Conservation (phyloP, 2,888 invertebrate genomes). For the Tetrapedia diversipes region DNA sequence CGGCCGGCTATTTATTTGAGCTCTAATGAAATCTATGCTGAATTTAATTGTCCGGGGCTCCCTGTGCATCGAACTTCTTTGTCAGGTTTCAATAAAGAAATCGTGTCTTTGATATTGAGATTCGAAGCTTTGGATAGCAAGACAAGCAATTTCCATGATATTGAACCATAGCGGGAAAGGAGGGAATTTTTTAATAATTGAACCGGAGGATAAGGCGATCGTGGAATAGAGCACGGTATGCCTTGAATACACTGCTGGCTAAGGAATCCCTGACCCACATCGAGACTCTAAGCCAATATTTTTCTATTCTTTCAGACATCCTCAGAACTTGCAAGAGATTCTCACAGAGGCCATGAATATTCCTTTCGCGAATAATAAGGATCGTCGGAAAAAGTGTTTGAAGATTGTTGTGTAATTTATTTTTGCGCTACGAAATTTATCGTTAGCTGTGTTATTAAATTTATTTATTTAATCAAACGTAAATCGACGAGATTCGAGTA, state of each 20-base stretch:
- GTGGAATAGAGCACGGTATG: constrained; percentile 63
- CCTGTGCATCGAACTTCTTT: constrained; percentile 46
- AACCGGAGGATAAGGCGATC: constrained; percentile 52
- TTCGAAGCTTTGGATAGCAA: constrained; percentile 56
- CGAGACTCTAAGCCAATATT: constrained; percentile 67
- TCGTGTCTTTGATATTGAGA: constrained; percentile 69
- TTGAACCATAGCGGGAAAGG: constrained; percentile 61
- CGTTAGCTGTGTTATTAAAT: no score
- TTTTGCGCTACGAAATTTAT: neutral
- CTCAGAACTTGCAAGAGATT: constrained; percentile 49
- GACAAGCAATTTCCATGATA: constrained; percentile 73
- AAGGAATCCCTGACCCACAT: constrained; percentile 72
- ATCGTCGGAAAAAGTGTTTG: neutral
- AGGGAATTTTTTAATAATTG: constrained; percentile 78
- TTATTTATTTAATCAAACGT: no score
- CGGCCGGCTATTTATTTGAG: constrained; percentile 32
- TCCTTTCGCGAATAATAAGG: constrained; percentile 18
- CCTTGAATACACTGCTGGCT: constrained; percentile 68
- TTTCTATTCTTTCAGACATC: constrained; percentile 64
- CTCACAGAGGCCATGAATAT: constrained; percentile 55
- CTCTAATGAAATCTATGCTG: constrained; percentile 50
- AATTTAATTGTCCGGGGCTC: constrained; percentile 50
- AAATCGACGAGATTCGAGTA: no score
- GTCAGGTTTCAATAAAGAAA: constrained; percentile 56
- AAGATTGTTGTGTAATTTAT: neutral